Evolutionary conservation across 2,113 vertebrate species (phyloP).

Genomic region (Polypterus senegalus): DNA sequence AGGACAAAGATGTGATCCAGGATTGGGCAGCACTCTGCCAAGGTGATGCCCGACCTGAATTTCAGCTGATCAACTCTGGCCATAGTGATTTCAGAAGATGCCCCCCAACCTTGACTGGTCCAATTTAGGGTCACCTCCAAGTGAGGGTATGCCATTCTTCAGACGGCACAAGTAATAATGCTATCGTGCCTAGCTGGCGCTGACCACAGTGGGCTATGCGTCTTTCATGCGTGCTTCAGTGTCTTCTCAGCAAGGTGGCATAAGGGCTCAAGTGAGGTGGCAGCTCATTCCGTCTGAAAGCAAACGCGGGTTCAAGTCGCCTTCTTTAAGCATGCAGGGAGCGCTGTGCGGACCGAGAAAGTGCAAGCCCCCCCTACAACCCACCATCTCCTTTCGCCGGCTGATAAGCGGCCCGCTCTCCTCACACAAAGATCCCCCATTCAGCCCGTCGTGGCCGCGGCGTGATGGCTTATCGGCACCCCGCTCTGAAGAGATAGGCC

Average conservation of each 20-base stretch:
- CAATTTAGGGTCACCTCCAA: no score
- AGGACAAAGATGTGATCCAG: no score
- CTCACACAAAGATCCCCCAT: slow-evolving; percentile 52
- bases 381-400: slow-evolving; percentile 66
- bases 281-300: slow-evolving; percentile 27
- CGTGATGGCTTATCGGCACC: slow-evolving; percentile 67
- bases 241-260: slow-evolving; percentile 31
- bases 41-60: no score
- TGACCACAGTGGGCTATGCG: no score
- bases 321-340: slow-evolving; percentile 67
- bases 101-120: no score
- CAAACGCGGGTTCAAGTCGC: slow-evolving; percentile 62
- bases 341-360: slow-evolving; percentile 66
- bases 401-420: slow-evolving; percentile 64
- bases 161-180: no score
- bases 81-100: no score
- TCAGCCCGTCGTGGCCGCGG: slow-evolving; percentile 57
- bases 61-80: no score
- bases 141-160: no score
- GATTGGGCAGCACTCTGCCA: no score
- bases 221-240: no score
- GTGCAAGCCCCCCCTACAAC: slow-evolving; percentile 25
- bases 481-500: slow-evolving; percentile 42
- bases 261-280: slow-evolving; percentile 28
- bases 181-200: no score